These are phyloP conservation scores for Bibio marci DNA, from an alignment of 2,888 invertebrate genomes.

Conservation along the genomic window DNA sequence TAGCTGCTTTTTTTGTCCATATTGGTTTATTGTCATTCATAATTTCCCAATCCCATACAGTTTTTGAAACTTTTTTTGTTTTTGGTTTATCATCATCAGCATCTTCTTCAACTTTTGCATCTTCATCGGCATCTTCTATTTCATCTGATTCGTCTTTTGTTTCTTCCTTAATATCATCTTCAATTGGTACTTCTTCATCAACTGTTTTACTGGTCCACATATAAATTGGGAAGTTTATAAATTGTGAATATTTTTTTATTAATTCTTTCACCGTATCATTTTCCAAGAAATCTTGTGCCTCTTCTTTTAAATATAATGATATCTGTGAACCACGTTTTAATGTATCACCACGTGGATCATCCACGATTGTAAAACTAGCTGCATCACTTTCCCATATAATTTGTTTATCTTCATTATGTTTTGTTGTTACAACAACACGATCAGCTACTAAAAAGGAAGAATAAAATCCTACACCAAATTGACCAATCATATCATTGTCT, in stretches of 20 bases:
- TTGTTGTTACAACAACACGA: conserved; percentile 86
- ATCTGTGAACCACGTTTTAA: conserved; percentile 80
- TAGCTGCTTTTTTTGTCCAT: conserved; percentile 85
- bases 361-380: conserved; percentile 66
- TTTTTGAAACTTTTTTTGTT: conserved; percentile 81
- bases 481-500: conserved; percentile 95
- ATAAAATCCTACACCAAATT: conserved; percentile 99
- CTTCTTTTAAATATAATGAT: conserved; percentile 82
- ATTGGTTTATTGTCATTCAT: conserved; percentile 96
- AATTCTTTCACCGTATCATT: conserved; percentile 76
- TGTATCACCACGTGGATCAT: conserved; percentile 88
- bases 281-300: conserved; percentile 91
- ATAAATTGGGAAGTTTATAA: conserved; percentile 98
- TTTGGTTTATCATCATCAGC: conserved; percentile 55
- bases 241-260: conserved; percentile 96
- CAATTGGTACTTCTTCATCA: conserved; percentile 52
- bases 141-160: conserved; percentile 28
- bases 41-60: conserved; percentile 95
- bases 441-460: conserved; percentile 96
- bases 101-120: conserved; percentile 48
- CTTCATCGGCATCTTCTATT: conserved; percentile 32
- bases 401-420: conserved; percentile 85
- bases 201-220: conserved; percentile 71
- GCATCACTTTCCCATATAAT: conserved; percentile 99
- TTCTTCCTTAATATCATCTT: conserved; percentile 37